Evolutionary conservation across 2,888 invertebrate genomes (phyloP), one percentile per base, ranked within the genome.

Genomic region (Lithophane leautieri): DNA sequence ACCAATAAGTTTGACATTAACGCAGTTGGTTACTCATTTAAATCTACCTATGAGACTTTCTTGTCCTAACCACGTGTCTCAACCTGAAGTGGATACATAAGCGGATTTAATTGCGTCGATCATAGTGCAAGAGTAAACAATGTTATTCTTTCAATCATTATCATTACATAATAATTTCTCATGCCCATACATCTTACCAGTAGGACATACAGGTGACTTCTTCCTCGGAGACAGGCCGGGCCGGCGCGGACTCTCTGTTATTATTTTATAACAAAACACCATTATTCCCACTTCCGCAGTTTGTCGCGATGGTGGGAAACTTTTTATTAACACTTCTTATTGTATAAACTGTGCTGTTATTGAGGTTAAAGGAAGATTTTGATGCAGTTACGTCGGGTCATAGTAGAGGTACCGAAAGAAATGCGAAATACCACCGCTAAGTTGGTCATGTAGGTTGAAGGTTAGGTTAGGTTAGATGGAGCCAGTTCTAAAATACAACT

Each of bases 251-350:
- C 94, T 92, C 61, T 95, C 94, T 90, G 95, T 95, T 92, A 96
- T 92, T 87, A 94, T 90, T 93, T 96, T 96, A 88, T 95, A 95
- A 94, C 95, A 95, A 93, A 95, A 95, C 91, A 96, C 95, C 96
- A 96, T 96, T 93, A 89, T 94, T 44, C 16, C 28, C 54, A 80
- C 89, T 90, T 90, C 89, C 89, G 88, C 78, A 73, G 78, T 70
- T 78, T 71, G 83, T 75, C 74, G 28, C 80, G 81, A 87, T 77
- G 74, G 90, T 92, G 91, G 79, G 90, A 91, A 89, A 65, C 58
- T 34, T 63, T 78, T 75, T 78, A 81, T 79, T 76, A 70, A 60
- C 60, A 74, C 54, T 69, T 74, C 52, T 74, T 67, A 71, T 70
- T 63, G 67, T 60, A 70, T 50, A 65, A 67, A 70, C 56, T 65